A percentile compares a stretch with the other conserved stretches of the same genome.
phyloP scores from a whole-genome alignment of 2,888 invertebrate genomes.

The Tromatobia lineatoria region DNA sequence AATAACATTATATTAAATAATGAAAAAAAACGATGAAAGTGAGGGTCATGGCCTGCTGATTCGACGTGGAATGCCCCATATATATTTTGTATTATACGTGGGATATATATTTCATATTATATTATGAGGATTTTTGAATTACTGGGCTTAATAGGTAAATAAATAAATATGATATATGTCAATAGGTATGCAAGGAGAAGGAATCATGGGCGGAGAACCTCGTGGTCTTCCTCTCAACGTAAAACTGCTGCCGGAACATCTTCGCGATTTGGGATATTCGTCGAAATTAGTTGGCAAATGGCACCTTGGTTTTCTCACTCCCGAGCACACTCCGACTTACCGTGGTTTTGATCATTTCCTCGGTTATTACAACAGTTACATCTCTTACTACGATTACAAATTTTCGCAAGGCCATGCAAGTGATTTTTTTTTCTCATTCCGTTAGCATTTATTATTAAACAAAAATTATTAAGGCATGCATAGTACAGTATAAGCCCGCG shows the following conservation, averaged over 20 bases:
- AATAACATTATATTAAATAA: no score
- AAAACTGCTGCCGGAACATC: slow-evolving; percentile 86
- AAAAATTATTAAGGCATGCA: no score
- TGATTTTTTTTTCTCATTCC: slow-evolving; percentile 19
- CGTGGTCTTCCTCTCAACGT: slow-evolving; percentile 87
- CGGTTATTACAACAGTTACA: slow-evolving; percentile 94
- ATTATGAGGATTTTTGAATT: no score
- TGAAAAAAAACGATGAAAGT: no score
- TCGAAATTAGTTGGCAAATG: slow-evolving; percentile 88
- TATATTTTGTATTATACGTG: no score
- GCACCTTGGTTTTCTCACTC: slow-evolving; percentile 87
- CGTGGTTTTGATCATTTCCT: slow-evolving; percentile 94
- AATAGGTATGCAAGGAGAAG: slow-evolving; percentile 87
- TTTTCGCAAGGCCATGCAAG: slow-evolving; percentile 84
- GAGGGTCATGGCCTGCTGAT: no score
- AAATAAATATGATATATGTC: not conserved
- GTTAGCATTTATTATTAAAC: no score
- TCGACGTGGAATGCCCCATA: no score
- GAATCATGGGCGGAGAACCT: slow-evolving; percentile 86
- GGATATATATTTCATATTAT: no score
- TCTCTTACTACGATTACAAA: slow-evolving; percentile 93
- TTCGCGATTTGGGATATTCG: slow-evolving; percentile 86
- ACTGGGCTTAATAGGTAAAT: no score
- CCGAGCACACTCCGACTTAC: slow-evolving; percentile 89
- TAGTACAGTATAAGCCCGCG: no score